Percentiles rank a stretch among this genome's conserved stretches.
These are phyloP conservation scores for Sebastes itinus DNA, from an alignment of 2,797 vertebrate genomes.

Conservation along the genomic window DNA sequence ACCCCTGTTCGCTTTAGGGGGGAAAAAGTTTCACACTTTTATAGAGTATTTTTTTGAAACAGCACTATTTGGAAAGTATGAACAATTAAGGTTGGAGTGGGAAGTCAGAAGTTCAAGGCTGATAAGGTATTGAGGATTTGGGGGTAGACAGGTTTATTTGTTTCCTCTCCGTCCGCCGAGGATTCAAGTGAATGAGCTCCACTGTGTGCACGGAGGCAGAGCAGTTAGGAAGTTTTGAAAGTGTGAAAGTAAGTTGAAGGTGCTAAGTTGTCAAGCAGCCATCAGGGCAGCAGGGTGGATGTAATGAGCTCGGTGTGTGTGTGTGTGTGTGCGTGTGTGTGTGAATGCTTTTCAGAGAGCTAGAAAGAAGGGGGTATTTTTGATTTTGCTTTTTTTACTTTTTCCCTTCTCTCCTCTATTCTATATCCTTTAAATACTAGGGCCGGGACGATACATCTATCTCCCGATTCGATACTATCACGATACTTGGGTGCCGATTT, in stretches of 20 bases:
- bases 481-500: no score
- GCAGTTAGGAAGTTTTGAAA: conserved; percentile 69
- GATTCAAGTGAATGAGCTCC: conserved; percentile 57
- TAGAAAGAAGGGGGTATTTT: no score
- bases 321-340: background rate
- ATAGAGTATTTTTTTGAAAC: conserved; percentile 18
- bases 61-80: conserved; percentile 3
- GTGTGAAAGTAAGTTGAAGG: conserved; percentile 75
- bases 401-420: background rate
- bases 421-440: background rate
- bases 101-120: conserved; percentile 48
- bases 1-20: conserved; percentile 37
- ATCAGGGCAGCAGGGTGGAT: conserved; percentile 68
- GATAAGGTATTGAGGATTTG: conserved; percentile 54
- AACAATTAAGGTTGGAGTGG: conserved; percentile 42
- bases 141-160: conserved; percentile 46
- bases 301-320: conserved; percentile 63
- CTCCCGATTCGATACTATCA: no score
- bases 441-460: no score
- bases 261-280: conserved; percentile 80
- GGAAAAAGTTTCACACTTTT: conserved; percentile 22
- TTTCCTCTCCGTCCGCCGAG: conserved; percentile 49
- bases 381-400: background rate
- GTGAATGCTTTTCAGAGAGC: no score
- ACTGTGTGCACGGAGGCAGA: conserved; percentile 36